A percentile compares a stretch with the other conserved stretches of the same genome.
Evolutionary conservation across 2,797 vertebrate genomes (phyloP).

Genomic region (Otus scops): DNA sequence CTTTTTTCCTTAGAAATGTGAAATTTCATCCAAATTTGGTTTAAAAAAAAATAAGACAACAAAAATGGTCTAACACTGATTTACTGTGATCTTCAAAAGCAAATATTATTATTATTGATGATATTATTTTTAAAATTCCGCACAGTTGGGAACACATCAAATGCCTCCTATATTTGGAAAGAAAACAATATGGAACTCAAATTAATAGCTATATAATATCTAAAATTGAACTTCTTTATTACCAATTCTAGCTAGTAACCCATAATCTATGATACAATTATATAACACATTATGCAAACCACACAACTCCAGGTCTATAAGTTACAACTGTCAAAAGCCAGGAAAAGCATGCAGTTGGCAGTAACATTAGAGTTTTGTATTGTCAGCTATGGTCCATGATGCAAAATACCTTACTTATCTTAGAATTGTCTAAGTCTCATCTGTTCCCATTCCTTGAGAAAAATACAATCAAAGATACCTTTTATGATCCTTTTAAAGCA

Average conservation of each 20-base stretch:
- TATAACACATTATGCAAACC: background rate
- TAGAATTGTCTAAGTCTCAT: background rate
- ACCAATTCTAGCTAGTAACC: background rate
- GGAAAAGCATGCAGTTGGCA: background rate
- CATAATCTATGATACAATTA: background rate
- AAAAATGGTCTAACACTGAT: background rate
- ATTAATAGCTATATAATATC: background rate
- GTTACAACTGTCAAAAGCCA: background rate
- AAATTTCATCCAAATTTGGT: background rate
- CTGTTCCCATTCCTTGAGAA: background rate
- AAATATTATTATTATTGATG: background rate
- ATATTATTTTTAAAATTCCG: background rate
- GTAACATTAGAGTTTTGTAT: background rate
- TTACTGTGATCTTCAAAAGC: background rate
- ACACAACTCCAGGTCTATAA: background rate
- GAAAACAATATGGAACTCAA: background rate
- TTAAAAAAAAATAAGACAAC: background rate
- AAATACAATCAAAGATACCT: background rate
- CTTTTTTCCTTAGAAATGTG: background rate
- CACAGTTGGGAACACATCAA: background rate
- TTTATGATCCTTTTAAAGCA: background rate
- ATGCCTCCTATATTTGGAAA: background rate
- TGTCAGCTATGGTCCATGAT: background rate
- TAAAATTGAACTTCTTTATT: background rate
- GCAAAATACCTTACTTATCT: background rate